Conservation (phyloP, 2,888 invertebrate species). For the Pardosa pseudoannulata region DNA sequence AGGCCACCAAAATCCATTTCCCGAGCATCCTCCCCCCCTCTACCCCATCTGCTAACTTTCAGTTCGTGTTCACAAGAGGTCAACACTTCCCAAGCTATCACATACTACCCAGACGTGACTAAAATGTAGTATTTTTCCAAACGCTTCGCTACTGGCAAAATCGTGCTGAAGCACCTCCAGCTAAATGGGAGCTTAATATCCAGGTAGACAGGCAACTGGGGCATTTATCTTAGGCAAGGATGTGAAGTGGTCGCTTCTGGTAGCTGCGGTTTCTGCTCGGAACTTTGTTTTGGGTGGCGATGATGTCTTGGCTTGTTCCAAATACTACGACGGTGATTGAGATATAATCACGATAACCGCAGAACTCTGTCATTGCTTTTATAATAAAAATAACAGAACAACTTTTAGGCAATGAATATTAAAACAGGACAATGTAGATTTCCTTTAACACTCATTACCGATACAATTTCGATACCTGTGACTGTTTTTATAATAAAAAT, state of each 20-base stretch:
- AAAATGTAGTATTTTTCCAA: conserved; percentile 24
- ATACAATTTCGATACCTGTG: too few relatives aligned
- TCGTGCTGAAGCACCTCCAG: conserved; percentile 7
- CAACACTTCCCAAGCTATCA: conserved; percentile 5
- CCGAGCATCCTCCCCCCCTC: conserved; percentile 2
- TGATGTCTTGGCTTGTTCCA: too few relatives aligned
- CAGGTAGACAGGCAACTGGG: conserved; percentile 44
- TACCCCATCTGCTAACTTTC: too few relatives aligned
- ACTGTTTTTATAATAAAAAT: too few relatives aligned
- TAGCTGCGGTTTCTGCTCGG: too few relatives aligned
- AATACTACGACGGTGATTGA: too few relatives aligned
- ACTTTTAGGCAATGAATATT: too few relatives aligned
- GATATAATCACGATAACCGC: too few relatives aligned
- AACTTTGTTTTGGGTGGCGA: background rate
- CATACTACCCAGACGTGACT: conserved; percentile 29
- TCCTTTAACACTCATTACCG: too few relatives aligned
- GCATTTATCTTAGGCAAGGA: conserved; percentile 19
- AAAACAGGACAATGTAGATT: too few relatives aligned
- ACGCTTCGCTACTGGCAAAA: background rate
- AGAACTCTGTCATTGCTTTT: too few relatives aligned
- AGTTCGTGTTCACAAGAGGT: background rate
- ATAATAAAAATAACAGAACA: too few relatives aligned
- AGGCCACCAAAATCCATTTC: conserved; percentile 29
- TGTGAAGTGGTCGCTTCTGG: background rate
- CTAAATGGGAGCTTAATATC: conserved; percentile 23